Percentiles rank a stretch among this genome's conserved stretches.
These are phyloP conservation scores for Morone saxatilis DNA, from an alignment of 2,113 vertebrate genomes.

Conservation along the genomic window DNA sequence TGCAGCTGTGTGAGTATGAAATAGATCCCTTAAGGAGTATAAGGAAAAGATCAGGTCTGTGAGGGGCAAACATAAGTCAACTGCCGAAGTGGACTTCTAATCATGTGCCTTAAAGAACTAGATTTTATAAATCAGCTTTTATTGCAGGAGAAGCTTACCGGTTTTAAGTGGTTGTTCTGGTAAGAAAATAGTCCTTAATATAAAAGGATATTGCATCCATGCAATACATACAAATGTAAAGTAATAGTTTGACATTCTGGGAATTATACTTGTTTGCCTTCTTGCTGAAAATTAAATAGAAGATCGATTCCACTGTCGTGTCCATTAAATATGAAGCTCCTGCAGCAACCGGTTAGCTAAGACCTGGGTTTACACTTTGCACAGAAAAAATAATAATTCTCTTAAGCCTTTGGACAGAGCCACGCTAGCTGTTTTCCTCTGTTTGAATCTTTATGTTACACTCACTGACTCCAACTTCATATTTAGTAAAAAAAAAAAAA, in stretches of 20 bases:
- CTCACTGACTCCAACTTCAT: not conserved
- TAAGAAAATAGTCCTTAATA: not conserved
- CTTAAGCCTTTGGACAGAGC: not conserved
- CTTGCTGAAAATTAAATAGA: not conserved
- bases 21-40: conserved; percentile 43
- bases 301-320: not conserved
- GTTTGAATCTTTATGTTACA: not conserved
- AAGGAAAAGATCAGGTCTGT: conserved; percentile 27
- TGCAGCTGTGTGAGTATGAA: conserved; percentile 50
- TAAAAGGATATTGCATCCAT: not conserved
- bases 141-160: not conserved
- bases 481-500: too few relatives aligned
- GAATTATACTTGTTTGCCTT: not conserved
- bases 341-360: not conserved
- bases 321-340: not conserved
- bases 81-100: not conserved
- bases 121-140: not conserved
- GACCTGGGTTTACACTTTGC: not conserved
- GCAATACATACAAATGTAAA: not conserved
- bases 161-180: not conserved
- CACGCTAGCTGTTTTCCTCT: not conserved
- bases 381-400: not conserved
- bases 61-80: conserved; percentile 5
- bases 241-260: too few relatives aligned
- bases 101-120: not conserved